A percentile compares a stretch with the other conserved stretches of the same genome.
These are phyloP conservation scores for Oryzias dopingdopingensis DNA, from an alignment of 2,797 vertebrate genomes.

Conservation along the genomic window DNA sequence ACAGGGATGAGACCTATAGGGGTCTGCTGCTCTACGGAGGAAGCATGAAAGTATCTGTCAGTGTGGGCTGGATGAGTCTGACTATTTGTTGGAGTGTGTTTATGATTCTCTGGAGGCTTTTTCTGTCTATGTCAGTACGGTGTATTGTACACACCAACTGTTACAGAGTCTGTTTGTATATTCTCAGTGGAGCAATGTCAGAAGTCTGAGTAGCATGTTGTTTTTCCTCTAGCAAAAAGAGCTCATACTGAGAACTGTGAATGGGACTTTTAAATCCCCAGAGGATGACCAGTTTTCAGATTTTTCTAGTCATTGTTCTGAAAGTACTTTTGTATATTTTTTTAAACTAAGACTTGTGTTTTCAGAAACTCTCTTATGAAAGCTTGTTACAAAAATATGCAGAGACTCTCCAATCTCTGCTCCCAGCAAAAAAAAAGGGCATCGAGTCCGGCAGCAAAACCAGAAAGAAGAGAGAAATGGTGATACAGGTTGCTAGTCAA, in stretches of 20 bases:
- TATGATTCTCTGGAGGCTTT: no score
- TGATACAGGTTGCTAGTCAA: conserved; percentile 45
- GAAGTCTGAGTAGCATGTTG: no score
- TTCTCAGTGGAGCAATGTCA: no score
- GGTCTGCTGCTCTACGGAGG: no score
- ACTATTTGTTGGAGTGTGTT: no score
- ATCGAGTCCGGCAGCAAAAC: conserved; percentile 25
- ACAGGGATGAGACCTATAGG: not conserved
- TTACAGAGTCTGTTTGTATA: no score
- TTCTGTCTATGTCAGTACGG: no score
- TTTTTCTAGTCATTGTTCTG: not conserved
- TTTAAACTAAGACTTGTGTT: not conserved
- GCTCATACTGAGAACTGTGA: no score
- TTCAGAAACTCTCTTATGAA: conserved; percentile 2
- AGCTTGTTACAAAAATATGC: not conserved
- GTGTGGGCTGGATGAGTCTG: no score
- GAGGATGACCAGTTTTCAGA: not conserved
- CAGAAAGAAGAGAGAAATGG: conserved; percentile 31
- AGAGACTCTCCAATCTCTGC: conserved; percentile 8
- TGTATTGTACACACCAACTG: no score
- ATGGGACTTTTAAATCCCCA: not conserved
- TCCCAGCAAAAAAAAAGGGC: conserved; percentile 17
- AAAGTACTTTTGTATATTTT: conserved; percentile 1
- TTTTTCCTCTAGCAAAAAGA: no score
- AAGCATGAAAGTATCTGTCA: no score